These are phyloP conservation scores for Luscinia luscinia DNA, from an alignment of 2,797 vertebrate species.

Conservation along the genomic window DNA sequence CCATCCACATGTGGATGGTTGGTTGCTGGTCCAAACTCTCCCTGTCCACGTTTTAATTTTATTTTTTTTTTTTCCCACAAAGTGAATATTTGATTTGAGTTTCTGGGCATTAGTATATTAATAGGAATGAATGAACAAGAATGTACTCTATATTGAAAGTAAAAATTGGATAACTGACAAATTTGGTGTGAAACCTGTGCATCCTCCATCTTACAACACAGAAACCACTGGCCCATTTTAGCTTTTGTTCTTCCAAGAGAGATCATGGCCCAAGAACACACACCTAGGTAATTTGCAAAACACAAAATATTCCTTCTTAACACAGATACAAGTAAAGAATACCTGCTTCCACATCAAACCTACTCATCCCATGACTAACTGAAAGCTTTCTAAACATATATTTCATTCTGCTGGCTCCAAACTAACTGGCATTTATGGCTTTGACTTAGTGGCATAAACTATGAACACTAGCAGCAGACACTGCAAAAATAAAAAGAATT, in stretches of 20 bases:
- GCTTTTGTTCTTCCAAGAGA: background rate
- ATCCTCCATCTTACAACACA: background rate
- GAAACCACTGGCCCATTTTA: background rate
- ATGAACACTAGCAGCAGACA: background rate
- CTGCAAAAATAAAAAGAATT: constrained; percentile 16
- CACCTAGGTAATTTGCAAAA: background rate
- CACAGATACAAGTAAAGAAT: background rate
- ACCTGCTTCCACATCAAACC: background rate
- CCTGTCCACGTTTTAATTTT: background rate
- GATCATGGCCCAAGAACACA: background rate
- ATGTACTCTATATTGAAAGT: fast-evolving
- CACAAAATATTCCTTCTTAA: background rate
- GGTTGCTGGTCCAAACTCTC: background rate
- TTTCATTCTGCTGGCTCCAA: background rate
- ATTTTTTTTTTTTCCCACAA: fast-evolving
- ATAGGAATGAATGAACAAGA: background rate
- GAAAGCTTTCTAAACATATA: background rate
- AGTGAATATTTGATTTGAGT: background rate
- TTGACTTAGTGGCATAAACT: constrained; percentile 47
- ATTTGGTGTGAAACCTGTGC: background rate
- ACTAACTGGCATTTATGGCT: background rate
- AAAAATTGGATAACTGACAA: background rate
- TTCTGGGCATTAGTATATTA: background rate
- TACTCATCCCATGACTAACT: background rate
- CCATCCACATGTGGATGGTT: background rate